Percentiles rank a stretch among this genome's conserved stretches.
These are phyloP conservation scores for Medauroidea extradentata DNA, from an alignment of 1,140 invertebrate genomes.

Conservation along the genomic window DNA sequence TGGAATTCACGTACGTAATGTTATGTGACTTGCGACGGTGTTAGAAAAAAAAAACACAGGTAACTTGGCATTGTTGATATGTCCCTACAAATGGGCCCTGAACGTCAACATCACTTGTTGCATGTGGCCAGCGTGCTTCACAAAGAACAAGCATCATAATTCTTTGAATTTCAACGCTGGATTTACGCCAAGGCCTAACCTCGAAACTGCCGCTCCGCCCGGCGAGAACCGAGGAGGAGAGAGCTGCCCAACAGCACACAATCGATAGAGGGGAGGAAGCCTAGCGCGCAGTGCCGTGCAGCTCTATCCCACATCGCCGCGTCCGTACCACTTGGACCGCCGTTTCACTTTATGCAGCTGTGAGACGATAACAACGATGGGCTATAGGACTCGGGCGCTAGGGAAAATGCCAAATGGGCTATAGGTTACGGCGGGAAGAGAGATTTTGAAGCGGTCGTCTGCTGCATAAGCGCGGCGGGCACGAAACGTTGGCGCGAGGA, in stretches of 20 bases:
- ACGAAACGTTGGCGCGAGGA: no score
- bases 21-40: no score
- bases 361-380: constrained; percentile 54
- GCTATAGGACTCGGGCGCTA: constrained; percentile 50
- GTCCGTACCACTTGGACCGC: constrained; percentile 21
- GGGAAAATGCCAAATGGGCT: constrained; percentile 54
- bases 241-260: background rate
- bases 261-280: constrained; percentile 12
- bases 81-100: no score
- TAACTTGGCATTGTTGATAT: no score
- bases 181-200: constrained; percentile 10
- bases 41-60: no score
- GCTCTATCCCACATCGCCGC: constrained; percentile 7
- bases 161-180: constrained; percentile 12
- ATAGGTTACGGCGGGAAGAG: constrained; percentile 26
- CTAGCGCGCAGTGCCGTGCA: constrained; percentile 1
- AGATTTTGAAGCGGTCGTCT: constrained; percentile 19
- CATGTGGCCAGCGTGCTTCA: background rate
- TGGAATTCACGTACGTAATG: no score
- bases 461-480: constrained; percentile 6
- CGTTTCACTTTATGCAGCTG: constrained; percentile 50
- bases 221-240: background rate
- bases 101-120: constrained; percentile 11
- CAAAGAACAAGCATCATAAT: constrained; percentile 5
- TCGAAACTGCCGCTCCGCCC: background rate